Evolutionary conservation across 2,113 vertebrate genomes (phyloP).

Genomic region (Octodon degus): DNA sequence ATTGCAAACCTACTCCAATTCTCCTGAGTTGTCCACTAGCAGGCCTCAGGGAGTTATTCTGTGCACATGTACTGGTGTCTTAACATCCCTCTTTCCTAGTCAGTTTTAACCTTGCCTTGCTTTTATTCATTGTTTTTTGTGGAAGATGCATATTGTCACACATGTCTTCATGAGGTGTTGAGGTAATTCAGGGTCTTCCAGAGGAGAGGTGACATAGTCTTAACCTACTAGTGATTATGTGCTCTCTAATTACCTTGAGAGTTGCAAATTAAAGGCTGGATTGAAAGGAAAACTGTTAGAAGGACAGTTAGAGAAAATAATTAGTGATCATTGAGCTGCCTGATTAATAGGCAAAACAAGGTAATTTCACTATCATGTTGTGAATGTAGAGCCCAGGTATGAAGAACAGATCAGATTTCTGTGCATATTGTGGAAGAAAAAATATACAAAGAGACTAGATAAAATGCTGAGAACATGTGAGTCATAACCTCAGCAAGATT

Average conservation of each 20-base stretch:
- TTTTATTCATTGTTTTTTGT: too few relatives aligned
- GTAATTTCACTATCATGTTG: neutral
- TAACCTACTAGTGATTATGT: neutral
- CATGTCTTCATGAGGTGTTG: neutral
- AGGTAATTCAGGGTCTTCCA: neutral
- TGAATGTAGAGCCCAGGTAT: neutral
- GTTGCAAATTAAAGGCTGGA: neutral
- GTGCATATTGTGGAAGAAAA: neutral
- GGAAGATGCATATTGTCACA: neutral
- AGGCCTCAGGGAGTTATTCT: neutral
- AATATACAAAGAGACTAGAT: neutral
- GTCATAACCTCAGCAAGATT: neutral
- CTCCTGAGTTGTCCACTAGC: neutral
- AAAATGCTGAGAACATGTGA: neutral
- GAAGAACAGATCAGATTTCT: neutral
- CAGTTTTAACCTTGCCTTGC: neutral
- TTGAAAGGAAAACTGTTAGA: neutral
- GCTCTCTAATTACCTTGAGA: neutral
- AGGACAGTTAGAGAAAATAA: neutral
- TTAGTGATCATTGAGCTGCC: neutral
- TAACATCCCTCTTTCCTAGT: neutral
- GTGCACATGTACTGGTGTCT: neutral
- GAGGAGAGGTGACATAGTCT: neutral
- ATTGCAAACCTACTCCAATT: neutral
- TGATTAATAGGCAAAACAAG: neutral